Evolutionary conservation across 1,140 invertebrate genomes (phyloP), one percentile per base, ranked within the genome.

Genomic region (Planococcus citri): DNA sequence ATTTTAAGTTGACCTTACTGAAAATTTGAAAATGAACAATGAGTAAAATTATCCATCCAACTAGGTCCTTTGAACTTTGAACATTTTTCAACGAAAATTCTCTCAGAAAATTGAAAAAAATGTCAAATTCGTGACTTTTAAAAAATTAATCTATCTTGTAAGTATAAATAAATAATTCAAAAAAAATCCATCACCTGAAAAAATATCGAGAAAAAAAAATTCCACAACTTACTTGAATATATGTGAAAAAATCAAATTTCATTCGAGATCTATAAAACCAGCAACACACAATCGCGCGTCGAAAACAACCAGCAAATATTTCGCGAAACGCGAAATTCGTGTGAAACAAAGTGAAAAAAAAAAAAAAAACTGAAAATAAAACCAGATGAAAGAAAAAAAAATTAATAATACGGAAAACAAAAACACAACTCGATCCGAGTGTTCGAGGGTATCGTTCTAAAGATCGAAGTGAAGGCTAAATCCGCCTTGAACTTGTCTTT

Each of bases 401-500:
- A 60, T 9, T n/a, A n/a, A n/a, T n/a, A n/a, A 25, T 25, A 64
- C 60, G 25, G 25, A 25, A 64, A 25, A 64, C 25, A 64, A 25
- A 64, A 2, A 24, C 51, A 4, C 60, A 64, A 64, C 21, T 51
- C 10, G 25, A 64, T 64, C 9, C 21, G 51, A 8, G 51, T 27
- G 20, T 64, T 27, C 60, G 60, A 64, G 60, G 25, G 60, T 64
- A 27, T 64, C 22, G 25, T 25, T 25, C 60, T 64, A 24, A 64
- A 27, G 21, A 64, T 64, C 60, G 60, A 64, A 64, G 60, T 64
- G 60, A 64, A 64, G 60, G 60, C 60, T 64, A 64, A 25, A 27
- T 64, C 22, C 25, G 21, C 60, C 60, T 64, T 64, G 60, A 64
- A 64, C 60, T 64, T 64, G 60, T 64, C 60, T 64, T 64, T 64